Percentiles rank a stretch among this genome's conserved stretches.
Evolutionary conservation across 1,140 invertebrate genomes (phyloP).

Genomic region (Brachionus angularis): DNA sequence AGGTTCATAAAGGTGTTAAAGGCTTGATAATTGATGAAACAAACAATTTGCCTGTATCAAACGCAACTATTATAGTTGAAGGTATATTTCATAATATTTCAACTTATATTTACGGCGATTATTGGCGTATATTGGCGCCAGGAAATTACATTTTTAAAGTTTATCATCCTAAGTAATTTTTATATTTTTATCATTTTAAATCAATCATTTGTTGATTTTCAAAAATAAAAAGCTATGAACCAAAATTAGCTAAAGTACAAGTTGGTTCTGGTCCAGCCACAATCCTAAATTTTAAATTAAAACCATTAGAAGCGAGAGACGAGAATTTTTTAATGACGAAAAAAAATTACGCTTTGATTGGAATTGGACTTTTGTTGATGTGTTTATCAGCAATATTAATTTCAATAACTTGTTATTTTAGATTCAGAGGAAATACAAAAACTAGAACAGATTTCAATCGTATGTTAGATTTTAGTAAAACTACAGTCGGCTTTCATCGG

Average conservation of each 20-base stretch:
- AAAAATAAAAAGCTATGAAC: constrained; percentile 16
- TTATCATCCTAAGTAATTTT: not conserved
- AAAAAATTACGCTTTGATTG: no score
- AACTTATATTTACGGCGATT: constrained; percentile 21
- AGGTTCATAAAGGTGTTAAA: constrained; percentile 22
- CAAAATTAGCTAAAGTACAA: not conserved
- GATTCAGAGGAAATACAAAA: no score
- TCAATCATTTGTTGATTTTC: no score
- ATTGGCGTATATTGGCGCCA: constrained; percentile 28
- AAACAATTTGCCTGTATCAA: not conserved
- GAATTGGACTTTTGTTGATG: no score
- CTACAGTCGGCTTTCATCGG: not conserved
- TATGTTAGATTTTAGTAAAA: not conserved
- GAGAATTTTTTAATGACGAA: not conserved
- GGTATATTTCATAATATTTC: constrained; percentile 22
- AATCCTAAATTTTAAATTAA: not conserved
- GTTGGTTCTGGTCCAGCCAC: not conserved
- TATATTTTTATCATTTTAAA: constrained; percentile 2
- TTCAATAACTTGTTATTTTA: constrained; percentile 30
- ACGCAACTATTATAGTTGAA: constrained; percentile 9
- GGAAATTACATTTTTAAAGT: constrained; percentile 15
- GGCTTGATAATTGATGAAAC: constrained; percentile 21
- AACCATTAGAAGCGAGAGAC: not conserved
- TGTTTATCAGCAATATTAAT: no score
- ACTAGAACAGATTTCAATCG: no score